Evolutionary conservation across 2,113 vertebrate species (phyloP).

Genomic region (Polypterus senegalus): DNA sequence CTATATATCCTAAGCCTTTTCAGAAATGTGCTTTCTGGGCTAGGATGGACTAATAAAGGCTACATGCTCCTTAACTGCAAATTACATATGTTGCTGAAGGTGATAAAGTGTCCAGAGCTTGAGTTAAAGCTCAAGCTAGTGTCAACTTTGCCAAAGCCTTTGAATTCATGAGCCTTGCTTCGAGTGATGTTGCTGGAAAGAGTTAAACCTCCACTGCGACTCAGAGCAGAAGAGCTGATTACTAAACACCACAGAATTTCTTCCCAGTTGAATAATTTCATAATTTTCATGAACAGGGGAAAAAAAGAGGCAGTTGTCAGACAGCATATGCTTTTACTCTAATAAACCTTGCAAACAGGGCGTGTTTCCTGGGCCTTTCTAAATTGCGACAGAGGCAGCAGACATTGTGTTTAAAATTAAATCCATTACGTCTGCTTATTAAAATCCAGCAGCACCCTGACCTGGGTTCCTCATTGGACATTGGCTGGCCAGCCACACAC

Average conservation of each 20-base stretch:
- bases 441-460: slow-evolving; percentile 40
- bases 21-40: no score
- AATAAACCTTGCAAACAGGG: slow-evolving; percentile 28
- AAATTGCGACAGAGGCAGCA: slow-evolving; percentile 3
- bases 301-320: background rate
- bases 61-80: no score
- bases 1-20: no score
- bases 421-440: slow-evolving; percentile 45
- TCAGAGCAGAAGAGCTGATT: slow-evolving; percentile 1
- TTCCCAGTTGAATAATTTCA: slow-evolving; percentile 4
- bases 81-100: no score
- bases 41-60: no score
- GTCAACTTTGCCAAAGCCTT: no score
- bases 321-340: slow-evolving; percentile 21
- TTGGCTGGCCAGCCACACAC: slow-evolving; percentile 25
- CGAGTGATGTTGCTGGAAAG: no score
- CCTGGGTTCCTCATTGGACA: slow-evolving; percentile 37
- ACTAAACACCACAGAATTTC: background rate
- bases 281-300: background rate
- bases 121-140: no score
- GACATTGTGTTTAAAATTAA: slow-evolving; percentile 31
- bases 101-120: no score
- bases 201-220: background rate
- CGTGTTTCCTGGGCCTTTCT: background rate
- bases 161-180: no score